Percentiles rank a stretch among this genome's conserved stretches.
phyloP scores from a whole-genome alignment of 2,888 invertebrate species.

The Lycocerus yunnanus region DNA sequence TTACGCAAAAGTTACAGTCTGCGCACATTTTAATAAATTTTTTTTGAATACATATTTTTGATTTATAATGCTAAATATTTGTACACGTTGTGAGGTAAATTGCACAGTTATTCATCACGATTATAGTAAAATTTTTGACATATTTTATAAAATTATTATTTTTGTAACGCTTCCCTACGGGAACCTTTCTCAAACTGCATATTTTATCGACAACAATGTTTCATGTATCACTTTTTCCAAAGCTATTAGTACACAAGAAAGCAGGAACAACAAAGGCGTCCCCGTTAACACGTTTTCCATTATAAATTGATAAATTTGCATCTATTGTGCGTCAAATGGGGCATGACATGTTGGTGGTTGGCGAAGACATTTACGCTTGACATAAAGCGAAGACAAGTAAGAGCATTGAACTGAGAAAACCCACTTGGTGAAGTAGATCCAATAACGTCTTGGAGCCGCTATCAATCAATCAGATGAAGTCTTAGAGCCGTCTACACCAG shows the following conservation, averaged over 20 bases:
- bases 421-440: slow-evolving; percentile 29
- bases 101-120: slow-evolving; percentile 2
- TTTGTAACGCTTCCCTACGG: slow-evolving; percentile 1
- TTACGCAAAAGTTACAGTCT: background rate
- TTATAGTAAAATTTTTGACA: background rate
- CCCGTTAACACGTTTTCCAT: slow-evolving; percentile 26
- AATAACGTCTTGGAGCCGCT: slow-evolving; percentile 32
- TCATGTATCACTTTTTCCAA: slow-evolving; percentile 12
- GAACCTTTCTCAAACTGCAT: background rate
- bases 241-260: slow-evolving; percentile 19
- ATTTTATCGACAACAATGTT: slow-evolving; percentile 5
- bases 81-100: background rate
- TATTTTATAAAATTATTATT: slow-evolving; percentile 2
- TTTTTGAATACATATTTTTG: background rate
- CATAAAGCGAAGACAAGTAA: slow-evolving; percentile 33
- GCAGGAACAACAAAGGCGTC: slow-evolving; percentile 18
- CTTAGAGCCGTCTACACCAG: slow-evolving; percentile 27
- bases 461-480: slow-evolving; percentile 38
- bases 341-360: slow-evolving; percentile 33
- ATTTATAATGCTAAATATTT: background rate
- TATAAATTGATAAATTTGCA: slow-evolving; percentile 30
- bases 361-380: slow-evolving; percentile 34
- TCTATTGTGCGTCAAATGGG: slow-evolving; percentile 32
- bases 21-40: background rate
- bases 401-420: slow-evolving; percentile 34